Conservation (phyloP, 1,140 invertebrate genomes). For the Papilio aristodemus region DNA sequence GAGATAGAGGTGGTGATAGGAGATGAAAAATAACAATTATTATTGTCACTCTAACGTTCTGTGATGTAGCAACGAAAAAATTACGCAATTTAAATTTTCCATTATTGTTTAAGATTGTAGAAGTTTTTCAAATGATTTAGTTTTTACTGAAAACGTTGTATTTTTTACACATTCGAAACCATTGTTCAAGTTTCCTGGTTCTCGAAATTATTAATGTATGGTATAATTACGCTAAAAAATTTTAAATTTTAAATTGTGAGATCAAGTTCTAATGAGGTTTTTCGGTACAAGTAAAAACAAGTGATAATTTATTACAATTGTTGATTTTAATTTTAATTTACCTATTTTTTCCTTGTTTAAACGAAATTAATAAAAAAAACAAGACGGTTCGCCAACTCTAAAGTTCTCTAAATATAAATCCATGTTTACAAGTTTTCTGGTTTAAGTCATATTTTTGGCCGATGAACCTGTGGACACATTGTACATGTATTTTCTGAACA, state of each 20-base stretch:
- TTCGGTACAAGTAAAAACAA: neutral
- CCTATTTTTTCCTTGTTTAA: neutral
- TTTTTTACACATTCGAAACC: neutral
- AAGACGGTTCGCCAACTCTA: too few relatives aligned
- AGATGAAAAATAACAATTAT: too few relatives aligned
- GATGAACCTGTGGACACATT: too few relatives aligned
- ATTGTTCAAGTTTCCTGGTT: constrained; percentile 8
- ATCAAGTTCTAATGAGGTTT: neutral
- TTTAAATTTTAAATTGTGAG: neutral
- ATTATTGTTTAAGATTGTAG: neutral
- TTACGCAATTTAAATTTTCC: neutral
- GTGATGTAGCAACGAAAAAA: neutral
- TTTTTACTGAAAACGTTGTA: neutral
- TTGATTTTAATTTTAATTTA: neutral
- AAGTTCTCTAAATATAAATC: too few relatives aligned
- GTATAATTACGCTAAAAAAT: too few relatives aligned
- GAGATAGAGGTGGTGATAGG: too few relatives aligned
- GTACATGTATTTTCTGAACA: too few relatives aligned
- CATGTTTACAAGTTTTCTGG: too few relatives aligned
- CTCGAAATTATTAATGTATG: neutral
- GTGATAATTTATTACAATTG: neutral
- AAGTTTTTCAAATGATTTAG: constrained; percentile 1
- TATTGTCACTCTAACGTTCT: neutral
- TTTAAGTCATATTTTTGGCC: too few relatives aligned
- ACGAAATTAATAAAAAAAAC: too few relatives aligned